Percentiles rank a stretch among this genome's conserved stretches.
phyloP scores from a whole-genome alignment of 1,140 invertebrate species.

The Notospermus geniculatus region DNA sequence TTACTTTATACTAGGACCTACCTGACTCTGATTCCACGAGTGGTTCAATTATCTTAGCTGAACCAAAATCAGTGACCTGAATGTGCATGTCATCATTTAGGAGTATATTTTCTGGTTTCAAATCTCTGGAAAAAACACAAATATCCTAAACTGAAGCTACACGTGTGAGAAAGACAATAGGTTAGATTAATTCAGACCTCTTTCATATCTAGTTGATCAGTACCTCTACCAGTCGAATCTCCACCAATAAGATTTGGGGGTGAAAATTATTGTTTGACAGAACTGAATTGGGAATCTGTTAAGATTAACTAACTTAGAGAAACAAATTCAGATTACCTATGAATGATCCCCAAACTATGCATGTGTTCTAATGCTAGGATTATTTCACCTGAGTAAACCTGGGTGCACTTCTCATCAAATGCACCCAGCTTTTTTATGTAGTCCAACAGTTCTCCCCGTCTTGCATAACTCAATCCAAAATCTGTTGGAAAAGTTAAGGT shows the following conservation, averaged over 20 bases:
- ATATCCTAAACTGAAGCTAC: too few relatives aligned
- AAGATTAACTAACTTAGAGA: too few relatives aligned
- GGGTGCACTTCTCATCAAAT: constrained; percentile 84
- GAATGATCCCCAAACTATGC: constrained; percentile 85
- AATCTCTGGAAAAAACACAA: constrained; percentile 39
- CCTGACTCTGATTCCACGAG: too few relatives aligned
- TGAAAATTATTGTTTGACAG: neutral
- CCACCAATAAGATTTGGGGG: neutral
- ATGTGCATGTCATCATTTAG: constrained; percentile 93
- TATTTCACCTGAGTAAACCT: constrained; percentile 93
- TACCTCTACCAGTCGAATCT: neutral
- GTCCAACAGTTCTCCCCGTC: constrained; percentile 88
- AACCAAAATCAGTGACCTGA: constrained; percentile 95
- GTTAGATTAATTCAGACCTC: neutral
- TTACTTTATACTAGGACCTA: too few relatives aligned
- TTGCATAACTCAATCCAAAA: constrained; percentile 94
- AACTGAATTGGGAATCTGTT: too few relatives aligned
- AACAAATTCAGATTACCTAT: constrained; percentile 61
- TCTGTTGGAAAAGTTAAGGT: constrained; percentile 57
- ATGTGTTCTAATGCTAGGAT: constrained; percentile 88
- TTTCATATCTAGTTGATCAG: neutral
- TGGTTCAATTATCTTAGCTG: constrained; percentile 73
- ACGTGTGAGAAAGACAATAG: neutral
- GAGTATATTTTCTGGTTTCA: constrained; percentile 67
- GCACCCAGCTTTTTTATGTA: constrained; percentile 88